Evolutionary conservation across 2,113 vertebrate species (phyloP), one percentile per base, ranked within the genome.

Genomic region (Semicossyphus pulcher): DNA sequence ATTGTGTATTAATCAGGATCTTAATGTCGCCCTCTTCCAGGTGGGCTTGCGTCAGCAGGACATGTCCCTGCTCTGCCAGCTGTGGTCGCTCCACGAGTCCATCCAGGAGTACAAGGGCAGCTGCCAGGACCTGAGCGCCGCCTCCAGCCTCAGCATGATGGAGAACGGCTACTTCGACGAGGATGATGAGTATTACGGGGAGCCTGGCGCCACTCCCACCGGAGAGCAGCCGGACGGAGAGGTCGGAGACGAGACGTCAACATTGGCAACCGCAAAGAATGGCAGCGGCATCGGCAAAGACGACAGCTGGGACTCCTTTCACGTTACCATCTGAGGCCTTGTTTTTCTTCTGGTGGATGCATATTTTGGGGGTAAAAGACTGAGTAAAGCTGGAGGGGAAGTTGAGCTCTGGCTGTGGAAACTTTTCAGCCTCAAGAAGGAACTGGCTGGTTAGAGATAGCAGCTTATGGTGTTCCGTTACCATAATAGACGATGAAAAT

Each of bases 21-120:
- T 51, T 4, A 1, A 5, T 16, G 0, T 34, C 1, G 9, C 61
- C 18, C 8, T 20, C 78, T 59, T 44, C 1, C 57, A 99, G 98
- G 97, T 99, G 84, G 97, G 97, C 7, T 91, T 99, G 78, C 96
- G 98, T 36, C 98, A 99, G 90, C 95, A 99, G 88, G 97, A 99
- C 90, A 99, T 99, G 97, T 99, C 97, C 0, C 67, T 99, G 83
- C 94, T 99, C 65, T 99, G 98, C 88, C 97, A 99, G 86, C 95
- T 99, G 10, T 99, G 97, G 94, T 98, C 97, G 15, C 95, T 99
- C 11, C 96, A 99, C 2, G 98, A 99, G 86, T 98, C 97, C 1
- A 99, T 99, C 86, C 98, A 99, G 92, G 98, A 99, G 80, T 99
- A 98, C 86, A 99, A 99, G 92, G 97, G 97, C 56, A 96, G 95